Evolutionary conservation across 2,888 invertebrate genomes (phyloP).

Genomic region (Myopa tessellatipennis): DNA sequence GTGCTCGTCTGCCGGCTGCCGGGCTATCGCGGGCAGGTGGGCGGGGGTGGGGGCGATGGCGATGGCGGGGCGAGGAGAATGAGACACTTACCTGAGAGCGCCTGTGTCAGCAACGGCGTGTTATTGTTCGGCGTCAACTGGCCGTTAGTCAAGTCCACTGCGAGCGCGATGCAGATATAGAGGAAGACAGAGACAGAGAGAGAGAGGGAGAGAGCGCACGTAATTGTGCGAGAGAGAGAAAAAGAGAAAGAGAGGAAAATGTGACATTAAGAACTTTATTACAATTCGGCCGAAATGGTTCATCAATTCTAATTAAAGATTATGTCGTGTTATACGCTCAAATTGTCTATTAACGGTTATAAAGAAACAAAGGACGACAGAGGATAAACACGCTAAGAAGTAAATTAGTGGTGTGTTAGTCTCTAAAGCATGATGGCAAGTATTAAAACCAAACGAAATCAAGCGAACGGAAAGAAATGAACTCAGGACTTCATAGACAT

Average conservation of each 20-base stretch:
- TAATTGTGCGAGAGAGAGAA: constrained; percentile 26
- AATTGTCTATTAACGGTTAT: constrained; percentile 26
- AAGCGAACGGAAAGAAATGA: neutral
- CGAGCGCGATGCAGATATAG: constrained; percentile 64
- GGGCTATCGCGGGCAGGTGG: neutral
- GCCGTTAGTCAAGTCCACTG: constrained; percentile 96
- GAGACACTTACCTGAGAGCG: constrained; percentile 86
- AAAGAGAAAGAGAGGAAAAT: constrained; percentile 39
- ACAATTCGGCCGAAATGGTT: constrained; percentile 20
- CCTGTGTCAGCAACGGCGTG: constrained; percentile 94
- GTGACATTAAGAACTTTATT: constrained; percentile 30
- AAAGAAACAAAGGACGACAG: constrained; percentile 30
- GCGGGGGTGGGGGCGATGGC: neutral
- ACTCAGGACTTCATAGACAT: neutral
- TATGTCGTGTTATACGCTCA: constrained; percentile 28
- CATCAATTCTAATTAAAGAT: constrained; percentile 43
- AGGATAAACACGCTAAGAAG: constrained; percentile 25
- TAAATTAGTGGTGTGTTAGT: constrained; percentile 1
- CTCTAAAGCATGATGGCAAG: neutral
- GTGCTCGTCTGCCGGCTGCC: neutral
- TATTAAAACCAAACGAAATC: neutral
- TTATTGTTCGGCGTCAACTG: constrained; percentile 96
- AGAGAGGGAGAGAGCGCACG: constrained; percentile 42
- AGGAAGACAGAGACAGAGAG: constrained; percentile 39
- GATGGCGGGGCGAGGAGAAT: constrained; percentile 45